A percentile compares a stretch with the other conserved stretches of the same genome.
Evolutionary conservation across 2,113 vertebrate species (phyloP).

Genomic region (Scophthalmus maximus): DNA sequence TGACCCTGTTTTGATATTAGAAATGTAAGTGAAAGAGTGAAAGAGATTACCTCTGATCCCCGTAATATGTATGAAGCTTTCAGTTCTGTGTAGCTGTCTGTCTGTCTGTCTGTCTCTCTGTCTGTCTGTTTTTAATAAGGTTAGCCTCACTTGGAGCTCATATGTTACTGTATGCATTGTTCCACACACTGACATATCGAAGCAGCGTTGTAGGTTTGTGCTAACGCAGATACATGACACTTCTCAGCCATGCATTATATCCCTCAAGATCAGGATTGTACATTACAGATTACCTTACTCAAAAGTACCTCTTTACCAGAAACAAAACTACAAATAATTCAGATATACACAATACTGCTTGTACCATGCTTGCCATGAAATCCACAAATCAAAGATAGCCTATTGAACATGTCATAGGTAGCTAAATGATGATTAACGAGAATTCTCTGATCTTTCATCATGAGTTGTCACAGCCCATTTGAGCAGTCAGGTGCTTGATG

Average conservation of each 20-base stretch:
- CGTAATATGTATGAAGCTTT: conserved; percentile 45
- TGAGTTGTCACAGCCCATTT: conserved; percentile 85
- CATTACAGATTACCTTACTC: conserved; percentile 78
- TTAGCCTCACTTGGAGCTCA: conserved; percentile 57
- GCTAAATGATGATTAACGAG: conserved; percentile 92
- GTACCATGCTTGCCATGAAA: conserved; percentile 87
- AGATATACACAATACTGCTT: conserved; percentile 83
- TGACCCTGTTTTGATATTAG: conserved; percentile 82
- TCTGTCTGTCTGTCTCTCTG: conserved; percentile 72
- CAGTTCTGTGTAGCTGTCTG: conserved; percentile 71
- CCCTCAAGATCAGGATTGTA: conserved; percentile 79
- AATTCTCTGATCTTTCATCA: conserved; percentile 84
- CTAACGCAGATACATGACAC: conserved; percentile 73
- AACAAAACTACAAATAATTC: conserved; percentile 80
- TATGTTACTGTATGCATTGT: conserved; percentile 74
- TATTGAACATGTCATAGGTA: conserved; percentile 85
- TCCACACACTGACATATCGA: conserved; percentile 69
- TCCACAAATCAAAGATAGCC: conserved; percentile 80
- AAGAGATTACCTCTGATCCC: conserved; percentile 68
- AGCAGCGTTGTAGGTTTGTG: conserved; percentile 77
- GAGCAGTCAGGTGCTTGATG: conserved; percentile 85
- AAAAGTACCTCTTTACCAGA: conserved; percentile 77
- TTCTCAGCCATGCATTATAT: conserved; percentile 65
- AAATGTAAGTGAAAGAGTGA: conserved; percentile 56
- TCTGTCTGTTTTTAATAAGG: conserved; percentile 69